phyloP scores from a whole-genome alignment of 2,797 vertebrate genomes.

The Parauchenoglanis ngamensis region DNA sequence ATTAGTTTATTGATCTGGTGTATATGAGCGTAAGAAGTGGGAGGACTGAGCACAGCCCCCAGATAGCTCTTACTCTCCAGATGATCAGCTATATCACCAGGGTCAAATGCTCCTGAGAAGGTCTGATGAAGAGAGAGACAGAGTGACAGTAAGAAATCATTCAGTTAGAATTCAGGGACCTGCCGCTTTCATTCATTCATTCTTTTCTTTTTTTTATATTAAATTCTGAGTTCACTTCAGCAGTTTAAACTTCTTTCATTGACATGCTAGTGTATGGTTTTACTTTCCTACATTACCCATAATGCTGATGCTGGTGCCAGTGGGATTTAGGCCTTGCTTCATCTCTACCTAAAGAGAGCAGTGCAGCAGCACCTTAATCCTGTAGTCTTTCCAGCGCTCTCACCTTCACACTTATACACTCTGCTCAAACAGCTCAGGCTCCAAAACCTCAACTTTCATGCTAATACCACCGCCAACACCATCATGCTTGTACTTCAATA shows the following conservation, averaged over 20 bases:
- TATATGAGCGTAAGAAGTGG: constrained; percentile 26
- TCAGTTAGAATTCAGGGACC: constrained; percentile 27
- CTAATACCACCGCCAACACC: background rate
- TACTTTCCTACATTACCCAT: background rate
- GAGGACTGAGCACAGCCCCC: constrained; percentile 12
- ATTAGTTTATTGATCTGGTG: constrained; percentile 52
- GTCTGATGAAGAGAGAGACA: constrained; percentile 69
- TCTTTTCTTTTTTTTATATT: background rate
- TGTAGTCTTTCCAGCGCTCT: background rate
- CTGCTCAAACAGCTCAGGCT: background rate
- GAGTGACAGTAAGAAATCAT: constrained; percentile 58
- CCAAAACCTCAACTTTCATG: background rate
- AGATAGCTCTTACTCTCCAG: constrained; percentile 81
- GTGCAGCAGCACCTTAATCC: background rate
- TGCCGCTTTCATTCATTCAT: background rate
- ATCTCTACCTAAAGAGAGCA: background rate
- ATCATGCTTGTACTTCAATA: background rate
- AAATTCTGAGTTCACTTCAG: background rate
- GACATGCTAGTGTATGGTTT: background rate
- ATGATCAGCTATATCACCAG: constrained; percentile 86
- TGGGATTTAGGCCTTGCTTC: background rate
- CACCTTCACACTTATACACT: background rate
- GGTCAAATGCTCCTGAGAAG: constrained; percentile 84
- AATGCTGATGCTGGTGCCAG: background rate
- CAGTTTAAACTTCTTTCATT: background rate